Percentiles rank a stretch among this genome's conserved stretches.
phyloP scores from a whole-genome alignment of 64 coral and sea anemone genomes.

The Trachythela sp. region DNA sequence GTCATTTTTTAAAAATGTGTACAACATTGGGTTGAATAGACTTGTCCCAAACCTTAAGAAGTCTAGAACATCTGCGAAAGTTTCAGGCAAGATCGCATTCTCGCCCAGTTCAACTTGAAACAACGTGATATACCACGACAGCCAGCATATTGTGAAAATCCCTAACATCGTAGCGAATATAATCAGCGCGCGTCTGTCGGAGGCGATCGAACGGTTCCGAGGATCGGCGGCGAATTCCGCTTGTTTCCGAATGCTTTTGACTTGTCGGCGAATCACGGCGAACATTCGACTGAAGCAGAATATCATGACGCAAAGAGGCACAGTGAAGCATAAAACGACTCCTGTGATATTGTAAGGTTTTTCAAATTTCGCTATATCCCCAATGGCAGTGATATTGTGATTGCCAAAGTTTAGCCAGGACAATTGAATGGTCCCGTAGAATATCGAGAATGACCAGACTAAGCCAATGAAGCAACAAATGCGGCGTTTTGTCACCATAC shows the following conservation, averaged over 20 bases:
- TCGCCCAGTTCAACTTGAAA: constrained; percentile 35
- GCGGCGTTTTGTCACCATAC: constrained; percentile 62
- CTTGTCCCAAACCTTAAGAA: constrained; percentile 60
- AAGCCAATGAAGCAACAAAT: constrained; percentile 38
- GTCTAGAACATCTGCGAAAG: constrained; percentile 51
- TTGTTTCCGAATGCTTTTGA: constrained; percentile 54
- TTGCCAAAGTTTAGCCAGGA: constrained; percentile 68
- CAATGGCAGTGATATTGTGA: constrained; percentile 17
- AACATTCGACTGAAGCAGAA: constrained; percentile 68
- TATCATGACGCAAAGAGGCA: constrained; percentile 63
- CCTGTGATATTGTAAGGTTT: constrained; percentile 64
- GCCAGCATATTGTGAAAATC: constrained; percentile 60
- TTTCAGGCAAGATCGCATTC: constrained; percentile 26
- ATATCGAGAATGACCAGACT: constrained; percentile 61
- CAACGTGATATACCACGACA: constrained; percentile 51
- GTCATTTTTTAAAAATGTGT: constrained; percentile 65
- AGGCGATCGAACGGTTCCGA: constrained; percentile 29
- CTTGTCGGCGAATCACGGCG: constrained; percentile 60
- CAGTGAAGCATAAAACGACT: constrained; percentile 54
- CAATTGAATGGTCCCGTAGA: constrained; percentile 63
- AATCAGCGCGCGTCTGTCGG: constrained; percentile 59
- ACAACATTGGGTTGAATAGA: constrained; percentile 66
- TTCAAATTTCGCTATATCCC: constrained; percentile 42
- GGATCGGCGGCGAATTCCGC: constrained; percentile 7
- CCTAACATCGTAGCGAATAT: constrained; percentile 68